Evolutionary conservation across 1,140 invertebrate species (phyloP), one percentile per base, ranked within the genome.

Genomic region (Polypedilum pembai): DNA sequence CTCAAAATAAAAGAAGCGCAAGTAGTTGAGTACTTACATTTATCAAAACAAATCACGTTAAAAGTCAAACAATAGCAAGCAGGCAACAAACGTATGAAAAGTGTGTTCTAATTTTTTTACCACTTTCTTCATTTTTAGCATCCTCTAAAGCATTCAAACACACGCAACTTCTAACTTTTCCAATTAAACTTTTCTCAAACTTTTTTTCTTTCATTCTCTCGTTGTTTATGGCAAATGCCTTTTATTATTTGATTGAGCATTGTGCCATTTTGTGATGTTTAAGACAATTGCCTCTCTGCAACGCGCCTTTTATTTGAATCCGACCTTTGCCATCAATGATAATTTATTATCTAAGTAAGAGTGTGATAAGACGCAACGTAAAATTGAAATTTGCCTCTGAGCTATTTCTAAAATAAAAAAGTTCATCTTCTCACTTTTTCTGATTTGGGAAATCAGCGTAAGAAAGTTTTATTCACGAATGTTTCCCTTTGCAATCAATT

Each of bases 221-320:
- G 24, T 33, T 56, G n/a, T 56, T 56, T 56, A 56, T 56, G 45
- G 45, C 10, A 56, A 15, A 15, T 56, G 45, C 45, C 24, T 56
- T 56, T 56, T 56, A n/a, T 56, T 56, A 56, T 56, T 56, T 56
- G 45, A 56, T 56, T 56, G 12, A 56, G n/a, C 45, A 56, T 8
- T 56, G 12, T 56, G 12, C 10, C 12, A n/a, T 12, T 56, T 56
- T 56, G 45, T 56, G 45, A 56, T n/a, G 15, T 4, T 56, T 56
- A n/a, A 56, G n/a, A 56, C 45, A 56, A 56, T 56, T 56, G 45
- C 15, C n/a, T 56, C 15, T 12, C 10, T 1, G 12, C n/a, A 56
- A 56, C 15, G n/a, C 45, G 12, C n/a, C 45, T 56, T 56, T 45
- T 33, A 33, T 33, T 33, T 33, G 24, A 33, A 33, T 33, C 5